phyloP scores from a whole-genome alignment of 2,797 vertebrate species.

The Anomalospiza imberbis region DNA sequence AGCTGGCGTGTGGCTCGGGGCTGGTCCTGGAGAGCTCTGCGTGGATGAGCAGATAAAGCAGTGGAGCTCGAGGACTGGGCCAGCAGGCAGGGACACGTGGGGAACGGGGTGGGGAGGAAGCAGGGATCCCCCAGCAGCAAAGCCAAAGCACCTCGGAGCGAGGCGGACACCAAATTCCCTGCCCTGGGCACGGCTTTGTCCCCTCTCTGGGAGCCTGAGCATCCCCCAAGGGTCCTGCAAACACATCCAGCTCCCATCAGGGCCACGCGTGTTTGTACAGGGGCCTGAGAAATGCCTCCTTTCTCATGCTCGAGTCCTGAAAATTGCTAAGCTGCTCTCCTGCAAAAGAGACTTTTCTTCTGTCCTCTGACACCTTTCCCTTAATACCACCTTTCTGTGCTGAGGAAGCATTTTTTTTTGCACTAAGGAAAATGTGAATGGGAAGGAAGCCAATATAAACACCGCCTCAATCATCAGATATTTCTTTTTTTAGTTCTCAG shows the following conservation, averaged over 20 bases:
- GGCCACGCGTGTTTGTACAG: neutral
- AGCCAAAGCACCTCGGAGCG: rapidly evolving
- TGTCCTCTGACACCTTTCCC: neutral
- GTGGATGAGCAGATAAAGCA: neutral
- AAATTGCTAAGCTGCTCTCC: neutral
- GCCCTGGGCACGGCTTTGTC: neutral
- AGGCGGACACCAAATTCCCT: neutral
- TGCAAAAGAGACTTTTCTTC: neutral
- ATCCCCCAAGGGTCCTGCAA: neutral
- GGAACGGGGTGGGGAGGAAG: neutral
- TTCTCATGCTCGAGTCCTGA: neutral
- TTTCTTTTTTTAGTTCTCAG: neutral
- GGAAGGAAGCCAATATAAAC: neutral
- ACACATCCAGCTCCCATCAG: neutral
- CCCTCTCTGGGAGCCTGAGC: neutral
- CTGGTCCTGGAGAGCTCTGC: neutral
- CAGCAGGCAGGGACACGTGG: neutral
- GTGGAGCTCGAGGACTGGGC: neutral
- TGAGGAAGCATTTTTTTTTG: neutral
- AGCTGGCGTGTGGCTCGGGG: neutral
- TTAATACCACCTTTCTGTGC: neutral
- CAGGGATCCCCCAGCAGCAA: neutral
- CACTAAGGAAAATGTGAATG: neutral
- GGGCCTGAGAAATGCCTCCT: neutral
- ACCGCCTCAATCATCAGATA: neutral